A percentile compares a stretch with the other conserved stretches of the same genome.
phyloP scores from a whole-genome alignment of 2,113 vertebrate genomes.

The Pseudolaguvia tuberculata region DNA sequence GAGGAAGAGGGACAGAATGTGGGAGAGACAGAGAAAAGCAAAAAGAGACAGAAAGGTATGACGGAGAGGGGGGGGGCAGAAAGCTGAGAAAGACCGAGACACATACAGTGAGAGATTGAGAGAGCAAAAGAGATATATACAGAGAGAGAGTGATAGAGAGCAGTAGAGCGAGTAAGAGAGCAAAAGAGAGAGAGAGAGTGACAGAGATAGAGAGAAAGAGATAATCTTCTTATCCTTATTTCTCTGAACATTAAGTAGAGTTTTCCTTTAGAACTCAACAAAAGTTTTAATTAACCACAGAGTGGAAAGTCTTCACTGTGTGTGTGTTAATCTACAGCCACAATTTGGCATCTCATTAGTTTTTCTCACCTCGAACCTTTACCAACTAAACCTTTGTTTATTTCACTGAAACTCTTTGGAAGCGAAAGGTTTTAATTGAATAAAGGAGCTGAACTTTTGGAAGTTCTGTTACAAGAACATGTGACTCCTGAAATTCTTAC shows the following conservation, averaged over 20 bases:
- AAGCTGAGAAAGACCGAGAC: no score
- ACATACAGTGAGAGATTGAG: no score
- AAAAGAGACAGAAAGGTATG: no score
- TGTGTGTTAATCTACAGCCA: not conserved
- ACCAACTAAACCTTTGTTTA: conserved; percentile 3
- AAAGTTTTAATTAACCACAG: not conserved
- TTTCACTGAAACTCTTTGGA: conserved; percentile 1
- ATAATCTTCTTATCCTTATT: no score
- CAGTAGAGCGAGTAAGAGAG: not conserved
- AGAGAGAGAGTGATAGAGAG: not conserved
- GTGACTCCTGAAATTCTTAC: no score
- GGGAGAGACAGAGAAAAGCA: no score
- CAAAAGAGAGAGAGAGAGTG: not conserved
- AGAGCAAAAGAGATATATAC: no score
- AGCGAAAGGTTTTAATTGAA: conserved; percentile 30
- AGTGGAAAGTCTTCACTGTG: not conserved
- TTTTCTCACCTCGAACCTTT: conserved; percentile 7
- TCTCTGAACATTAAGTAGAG: no score
- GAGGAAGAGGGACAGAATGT: no score
- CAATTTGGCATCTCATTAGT: conserved; percentile 30
- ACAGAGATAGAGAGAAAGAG: not conserved
- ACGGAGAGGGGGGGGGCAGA: no score
- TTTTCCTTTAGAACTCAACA: no score
- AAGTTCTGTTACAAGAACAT: not conserved
- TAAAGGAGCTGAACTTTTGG: conserved; percentile 6